A percentile compares a stretch with the other conserved stretches of the same genome.
Evolutionary conservation across 2,888 invertebrate species (phyloP).

Genomic region (Atethmia centrago): DNA sequence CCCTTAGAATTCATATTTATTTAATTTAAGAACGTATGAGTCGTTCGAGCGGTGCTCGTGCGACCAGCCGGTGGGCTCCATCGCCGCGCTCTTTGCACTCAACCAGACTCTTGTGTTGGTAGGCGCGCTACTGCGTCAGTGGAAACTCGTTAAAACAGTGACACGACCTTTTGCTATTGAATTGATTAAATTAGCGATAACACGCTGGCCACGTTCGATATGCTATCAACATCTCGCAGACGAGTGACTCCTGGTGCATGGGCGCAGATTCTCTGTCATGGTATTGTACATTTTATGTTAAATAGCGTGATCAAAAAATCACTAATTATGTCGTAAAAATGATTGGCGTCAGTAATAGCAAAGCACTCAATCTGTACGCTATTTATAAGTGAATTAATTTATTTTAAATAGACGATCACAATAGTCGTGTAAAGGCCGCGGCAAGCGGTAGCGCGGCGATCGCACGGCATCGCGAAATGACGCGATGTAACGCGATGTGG

Average conservation of each 20-base stretch:
- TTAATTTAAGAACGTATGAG: too few relatives aligned
- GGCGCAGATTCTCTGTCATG: conserved; percentile 21
- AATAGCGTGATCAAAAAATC: conserved; percentile 4
- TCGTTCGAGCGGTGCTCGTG: too few relatives aligned
- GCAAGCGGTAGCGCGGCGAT: neutral
- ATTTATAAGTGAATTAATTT: conserved; percentile 24
- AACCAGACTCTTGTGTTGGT: conserved; percentile 17
- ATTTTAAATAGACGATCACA: conserved; percentile 27
- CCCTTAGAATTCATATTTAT: too few relatives aligned
- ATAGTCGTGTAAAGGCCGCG: conserved; percentile 6
- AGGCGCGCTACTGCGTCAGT: conserved; percentile 52
- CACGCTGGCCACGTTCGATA: conserved; percentile 26
- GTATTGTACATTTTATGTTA: conserved; percentile 14
- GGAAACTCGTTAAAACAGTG: conserved; percentile 53
- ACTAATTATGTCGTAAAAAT: conserved; percentile 33
- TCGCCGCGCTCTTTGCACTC: conserved; percentile 7
- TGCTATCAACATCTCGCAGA: conserved; percentile 45
- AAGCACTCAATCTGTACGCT: conserved; percentile 14
- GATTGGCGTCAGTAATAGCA: conserved; percentile 8
- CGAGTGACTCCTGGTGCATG: conserved; percentile 42
- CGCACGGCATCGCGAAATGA: neutral
- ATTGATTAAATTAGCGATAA: conserved; percentile 64
- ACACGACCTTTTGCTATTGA: conserved; percentile 65
- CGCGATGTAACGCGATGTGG: neutral
- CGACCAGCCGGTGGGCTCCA: neutral